Conservation (phyloP, 2,113 vertebrate genomes). For the Esox niger region DNA sequence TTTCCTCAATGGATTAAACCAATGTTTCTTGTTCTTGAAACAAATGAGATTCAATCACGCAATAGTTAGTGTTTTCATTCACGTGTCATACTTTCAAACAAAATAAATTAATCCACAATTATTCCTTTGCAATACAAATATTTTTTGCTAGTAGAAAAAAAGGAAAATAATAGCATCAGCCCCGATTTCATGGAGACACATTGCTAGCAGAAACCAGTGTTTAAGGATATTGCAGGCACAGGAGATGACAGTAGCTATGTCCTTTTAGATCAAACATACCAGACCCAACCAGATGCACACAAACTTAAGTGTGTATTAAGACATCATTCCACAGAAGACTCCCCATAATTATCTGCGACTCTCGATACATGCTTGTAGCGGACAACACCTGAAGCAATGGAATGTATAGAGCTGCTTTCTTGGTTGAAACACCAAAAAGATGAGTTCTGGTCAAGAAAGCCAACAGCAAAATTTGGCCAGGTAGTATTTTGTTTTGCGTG, state of each 20-base stretch:
- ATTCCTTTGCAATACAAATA: neutral
- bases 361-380: conserved; percentile 21
- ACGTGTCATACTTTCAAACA: neutral
- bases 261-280: neutral
- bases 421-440: conserved; percentile 39
- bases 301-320: neutral
- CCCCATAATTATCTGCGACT: conserved; percentile 42
- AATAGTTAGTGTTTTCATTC: neutral
- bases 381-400: conserved; percentile 38
- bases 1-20: neutral
- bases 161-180: too few species aligned
- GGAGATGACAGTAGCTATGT: neutral
- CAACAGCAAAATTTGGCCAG: conserved; percentile 46
- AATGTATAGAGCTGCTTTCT: conserved; percentile 63
- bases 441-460: conserved; percentile 27
- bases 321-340: neutral
- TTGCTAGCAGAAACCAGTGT: conserved; percentile 4
- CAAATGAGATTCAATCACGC: neutral
- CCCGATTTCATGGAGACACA: too few species aligned
- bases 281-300: neutral
- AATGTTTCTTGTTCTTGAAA: neutral
- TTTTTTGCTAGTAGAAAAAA: neutral
- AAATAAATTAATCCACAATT: neutral
- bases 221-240: conserved; percentile 9
- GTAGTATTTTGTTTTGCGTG: conserved; percentile 42